phyloP scores from a whole-genome alignment of 2,797 vertebrate genomes.

The Denticeps clupeoides region DNA sequence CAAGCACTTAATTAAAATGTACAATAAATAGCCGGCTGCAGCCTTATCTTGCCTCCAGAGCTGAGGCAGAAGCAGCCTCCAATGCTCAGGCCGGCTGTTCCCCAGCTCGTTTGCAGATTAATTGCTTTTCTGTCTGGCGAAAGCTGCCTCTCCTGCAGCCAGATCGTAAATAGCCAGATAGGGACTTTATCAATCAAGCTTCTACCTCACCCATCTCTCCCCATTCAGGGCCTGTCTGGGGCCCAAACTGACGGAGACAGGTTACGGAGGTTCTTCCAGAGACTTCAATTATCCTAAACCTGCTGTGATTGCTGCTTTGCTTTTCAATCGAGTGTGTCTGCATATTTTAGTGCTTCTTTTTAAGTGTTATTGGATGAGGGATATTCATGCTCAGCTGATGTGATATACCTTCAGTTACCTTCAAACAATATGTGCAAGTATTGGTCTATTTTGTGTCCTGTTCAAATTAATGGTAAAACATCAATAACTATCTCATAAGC shows the following conservation, averaged over 20 bases:
- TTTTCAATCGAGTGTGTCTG: constrained; percentile 2
- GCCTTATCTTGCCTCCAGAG: constrained; percentile 93
- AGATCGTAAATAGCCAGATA: constrained; percentile 99
- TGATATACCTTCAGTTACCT: too few relatives aligned
- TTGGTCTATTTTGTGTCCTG: too few relatives aligned
- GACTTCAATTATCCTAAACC: constrained; percentile 31
- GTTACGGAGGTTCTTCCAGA: constrained; percentile 39
- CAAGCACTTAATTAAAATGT: constrained; percentile 99
- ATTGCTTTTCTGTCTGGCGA: constrained; percentile 98
- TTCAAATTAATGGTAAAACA: too few relatives aligned
- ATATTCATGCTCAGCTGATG: too few relatives aligned
- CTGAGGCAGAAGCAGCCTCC: constrained; percentile 77
- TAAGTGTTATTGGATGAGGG: too few relatives aligned
- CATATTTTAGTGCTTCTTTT: too few relatives aligned
- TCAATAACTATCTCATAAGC: too few relatives aligned
- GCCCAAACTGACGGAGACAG: constrained; percentile 33
- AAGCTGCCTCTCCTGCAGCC: constrained; percentile 85
- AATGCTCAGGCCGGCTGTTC: constrained; percentile 92
- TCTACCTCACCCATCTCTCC: constrained; percentile 18
- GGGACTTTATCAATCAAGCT: constrained; percentile 95
- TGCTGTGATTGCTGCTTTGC: constrained; percentile 16
- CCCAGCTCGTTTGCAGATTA: constrained; percentile 98
- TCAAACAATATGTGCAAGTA: too few relatives aligned
- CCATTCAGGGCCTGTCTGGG: constrained; percentile 1
- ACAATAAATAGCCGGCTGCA: constrained; percentile 98